These are phyloP conservation scores for Conus ventricosus DNA, from an alignment of 1,140 invertebrate genomes.

Conservation along the genomic window DNA sequence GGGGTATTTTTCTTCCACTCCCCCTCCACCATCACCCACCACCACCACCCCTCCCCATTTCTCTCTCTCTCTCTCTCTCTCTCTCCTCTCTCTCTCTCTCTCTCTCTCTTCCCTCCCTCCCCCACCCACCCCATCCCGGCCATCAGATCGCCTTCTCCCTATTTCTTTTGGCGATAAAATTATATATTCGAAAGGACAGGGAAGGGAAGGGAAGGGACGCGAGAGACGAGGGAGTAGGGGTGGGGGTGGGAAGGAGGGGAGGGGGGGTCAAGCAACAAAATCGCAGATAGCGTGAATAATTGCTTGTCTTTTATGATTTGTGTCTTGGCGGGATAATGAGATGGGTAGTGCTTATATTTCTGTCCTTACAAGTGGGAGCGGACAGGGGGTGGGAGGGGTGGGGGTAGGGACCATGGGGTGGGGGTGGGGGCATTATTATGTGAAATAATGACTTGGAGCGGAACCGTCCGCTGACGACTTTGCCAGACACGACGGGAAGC, in stretches of 20 bases:
- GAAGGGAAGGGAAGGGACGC: no score
- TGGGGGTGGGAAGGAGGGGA: no score
- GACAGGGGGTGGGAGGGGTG: no score
- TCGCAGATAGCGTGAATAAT: constrained; percentile 37
- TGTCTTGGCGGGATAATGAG: constrained; percentile 40
- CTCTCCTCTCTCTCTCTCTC: not conserved
- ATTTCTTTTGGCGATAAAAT: not conserved
- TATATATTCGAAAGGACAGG: not conserved
- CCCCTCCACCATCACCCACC: no score
- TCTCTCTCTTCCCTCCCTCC: constrained; percentile 7
- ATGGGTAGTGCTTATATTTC: constrained; percentile 45
- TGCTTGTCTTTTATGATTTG: constrained; percentile 45
- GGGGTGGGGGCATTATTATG: constrained; percentile 36
- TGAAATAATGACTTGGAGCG: constrained; percentile 44
- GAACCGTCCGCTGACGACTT: constrained; percentile 26
- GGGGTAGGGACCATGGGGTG: no score
- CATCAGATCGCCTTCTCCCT: not conserved
- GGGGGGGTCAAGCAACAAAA: constrained; percentile 23
- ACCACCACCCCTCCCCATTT: no score
- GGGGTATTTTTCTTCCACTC: no score
- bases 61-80: not conserved
- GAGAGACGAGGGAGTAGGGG: no score
- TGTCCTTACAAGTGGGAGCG: constrained; percentile 34
- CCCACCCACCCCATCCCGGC: not conserved
- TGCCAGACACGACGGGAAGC: not conserved